phyloP scores from a whole-genome alignment of 2,797 vertebrate species.

The Ctenosaura bakeri region DNA sequence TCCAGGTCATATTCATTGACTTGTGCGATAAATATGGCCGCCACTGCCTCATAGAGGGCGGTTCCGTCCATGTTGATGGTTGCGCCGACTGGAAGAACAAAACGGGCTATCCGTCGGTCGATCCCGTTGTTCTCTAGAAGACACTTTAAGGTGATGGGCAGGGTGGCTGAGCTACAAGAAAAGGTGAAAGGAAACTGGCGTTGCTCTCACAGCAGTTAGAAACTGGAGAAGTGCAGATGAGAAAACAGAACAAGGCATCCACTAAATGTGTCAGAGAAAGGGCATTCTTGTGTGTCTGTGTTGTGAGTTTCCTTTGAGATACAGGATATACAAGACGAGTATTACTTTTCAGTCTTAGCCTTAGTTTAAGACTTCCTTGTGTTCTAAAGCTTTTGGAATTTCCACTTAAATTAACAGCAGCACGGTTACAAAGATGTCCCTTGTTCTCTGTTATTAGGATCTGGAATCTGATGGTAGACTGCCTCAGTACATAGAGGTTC shows the following conservation, averaged over 20 bases:
- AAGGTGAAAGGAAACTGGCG: too few species aligned
- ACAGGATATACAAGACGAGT: too few species aligned
- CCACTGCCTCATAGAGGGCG: slow-evolving; percentile 89
- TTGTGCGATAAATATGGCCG: slow-evolving; percentile 92
- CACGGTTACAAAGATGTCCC: not conserved
- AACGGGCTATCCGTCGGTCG: slow-evolving; percentile 88
- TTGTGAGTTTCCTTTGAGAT: too few species aligned
- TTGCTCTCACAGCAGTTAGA: too few species aligned
- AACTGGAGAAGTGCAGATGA: too few species aligned
- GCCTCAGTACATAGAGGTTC: not conserved
- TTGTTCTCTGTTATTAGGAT: not conserved
- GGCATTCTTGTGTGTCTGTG: too few species aligned
- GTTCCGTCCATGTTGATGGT: slow-evolving; percentile 94
- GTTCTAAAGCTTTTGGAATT: too few species aligned
- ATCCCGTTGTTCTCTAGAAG: slow-evolving; percentile 90
- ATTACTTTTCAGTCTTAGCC: too few species aligned
- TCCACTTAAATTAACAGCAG: too few species aligned
- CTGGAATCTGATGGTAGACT: not conserved
- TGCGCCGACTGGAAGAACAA: slow-evolving; percentile 89
- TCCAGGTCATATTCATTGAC: slow-evolving; percentile 91
- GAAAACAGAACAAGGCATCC: too few species aligned
- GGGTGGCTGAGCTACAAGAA: slow-evolving; percentile 86
- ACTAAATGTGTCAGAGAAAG: too few species aligned
- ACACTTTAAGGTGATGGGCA: slow-evolving; percentile 94
- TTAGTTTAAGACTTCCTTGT: too few species aligned